Percentiles rank a stretch among this genome's conserved stretches.
Evolutionary conservation across 2,113 vertebrate species (phyloP).

Genomic region (Aldabrachelys gigantea): DNA sequence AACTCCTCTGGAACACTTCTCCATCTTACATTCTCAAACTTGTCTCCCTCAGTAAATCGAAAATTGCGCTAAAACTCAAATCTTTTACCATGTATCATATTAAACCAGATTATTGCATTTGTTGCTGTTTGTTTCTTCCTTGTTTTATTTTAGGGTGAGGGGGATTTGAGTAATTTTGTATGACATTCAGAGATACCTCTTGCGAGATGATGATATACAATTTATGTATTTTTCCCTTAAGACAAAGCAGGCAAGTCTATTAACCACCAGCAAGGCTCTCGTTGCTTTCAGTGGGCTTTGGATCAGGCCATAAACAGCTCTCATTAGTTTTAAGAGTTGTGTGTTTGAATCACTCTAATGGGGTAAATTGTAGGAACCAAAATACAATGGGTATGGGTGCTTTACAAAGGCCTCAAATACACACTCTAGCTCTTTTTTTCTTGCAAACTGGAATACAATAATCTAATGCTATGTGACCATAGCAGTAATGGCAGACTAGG

Average conservation of each 20-base stretch:
- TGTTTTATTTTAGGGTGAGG: not conserved
- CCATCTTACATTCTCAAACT: conserved; percentile 26
- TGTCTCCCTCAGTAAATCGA: not conserved
- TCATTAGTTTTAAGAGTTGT: not conserved
- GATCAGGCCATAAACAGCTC: fast-evolving
- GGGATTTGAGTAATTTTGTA: not conserved
- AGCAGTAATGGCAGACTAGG: not conserved
- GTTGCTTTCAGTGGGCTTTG: fast-evolving
- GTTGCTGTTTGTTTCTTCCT: not conserved
- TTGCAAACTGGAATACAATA: not conserved
- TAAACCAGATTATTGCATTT: conserved; percentile 14
- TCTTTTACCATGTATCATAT: not conserved
- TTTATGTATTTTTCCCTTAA: not conserved
- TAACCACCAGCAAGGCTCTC: not conserved
- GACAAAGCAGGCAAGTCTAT: not conserved
- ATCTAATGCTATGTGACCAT: not conserved
- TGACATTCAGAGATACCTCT: not conserved
- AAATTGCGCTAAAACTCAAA: not conserved
- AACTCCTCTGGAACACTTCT: conserved; percentile 38
- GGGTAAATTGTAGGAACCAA: not conserved
- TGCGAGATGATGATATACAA: not conserved
- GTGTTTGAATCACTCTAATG: not conserved
- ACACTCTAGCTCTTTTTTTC: not conserved
- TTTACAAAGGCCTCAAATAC: not conserved
- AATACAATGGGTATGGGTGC: not conserved